Evolutionary conservation across 2,113 vertebrate species (phyloP), one percentile per base, ranked within the genome.

Genomic region (Gulo gulo): DNA sequence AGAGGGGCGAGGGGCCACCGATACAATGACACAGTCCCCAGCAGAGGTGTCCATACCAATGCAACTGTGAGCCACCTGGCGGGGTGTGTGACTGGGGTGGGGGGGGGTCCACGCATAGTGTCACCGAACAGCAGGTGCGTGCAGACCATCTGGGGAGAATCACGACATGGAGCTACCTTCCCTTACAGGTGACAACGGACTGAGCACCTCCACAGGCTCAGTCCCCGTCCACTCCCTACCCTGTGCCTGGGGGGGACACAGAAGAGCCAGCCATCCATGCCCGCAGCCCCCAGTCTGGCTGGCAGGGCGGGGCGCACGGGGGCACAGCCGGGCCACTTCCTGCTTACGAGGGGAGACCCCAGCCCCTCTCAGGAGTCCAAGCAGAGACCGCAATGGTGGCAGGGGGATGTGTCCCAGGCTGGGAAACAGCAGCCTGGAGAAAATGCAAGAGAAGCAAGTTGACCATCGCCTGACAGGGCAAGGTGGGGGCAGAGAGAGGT

Each of bases 201-300:
- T 11, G 45, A 15, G 15, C 4, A 9, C 16, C 31, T 50, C 6
- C 55, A 29, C 8, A 9, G 11, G n/a, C 13, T 57, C 23, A 36
- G 55, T 15, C 15, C 6, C 23, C 7, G 1, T 9, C 0, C 20
- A 2, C 20, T 29, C 29, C 16, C 42, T 13, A 0, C 26, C n/a
- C n/a, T 0, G 15, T 0, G 7, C 39, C 39, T 1, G 26, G 52
- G 36, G 9, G 31, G 52, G 26, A 36, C 6, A 7, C 0, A 1
- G 16, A 4, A 36, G 74, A 18, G 18, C 52, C 29, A 3, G 74
- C 42, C 63, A 63, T 11, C 23, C 39, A 2, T 1, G 42, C 74
- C 24, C 76, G 11, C 34, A 1, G 29, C 34, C 57, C 14, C 10
- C 82, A 23, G 11, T 31, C 31, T 21, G 82, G 42, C 4, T 12